These are phyloP conservation scores for Darevskia nairensis DNA, from an alignment of 2,797 vertebrate species.

Conservation along the genomic window DNA sequence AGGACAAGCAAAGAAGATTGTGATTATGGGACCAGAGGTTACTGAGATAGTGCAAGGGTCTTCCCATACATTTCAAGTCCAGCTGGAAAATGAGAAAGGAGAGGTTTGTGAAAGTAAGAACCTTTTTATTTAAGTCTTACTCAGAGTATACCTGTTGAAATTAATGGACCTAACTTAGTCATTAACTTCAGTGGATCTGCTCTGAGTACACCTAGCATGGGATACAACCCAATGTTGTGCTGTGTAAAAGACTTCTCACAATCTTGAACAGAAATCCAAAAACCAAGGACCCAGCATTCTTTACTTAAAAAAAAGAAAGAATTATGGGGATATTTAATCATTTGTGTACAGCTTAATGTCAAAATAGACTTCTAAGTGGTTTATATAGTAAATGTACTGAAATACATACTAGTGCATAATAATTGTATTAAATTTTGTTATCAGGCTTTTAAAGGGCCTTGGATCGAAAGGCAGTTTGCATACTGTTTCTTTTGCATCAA, in stretches of 20 bases:
- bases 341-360: too few species aligned
- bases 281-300: background rate
- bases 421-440: background rate
- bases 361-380: too few species aligned
- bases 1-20: slow-evolving; percentile 77
- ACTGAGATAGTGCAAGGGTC: slow-evolving; percentile 70
- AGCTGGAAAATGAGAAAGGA: slow-evolving; percentile 69
- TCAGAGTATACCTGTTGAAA: too few species aligned
- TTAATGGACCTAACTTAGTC: too few species aligned
- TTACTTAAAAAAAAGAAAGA: too few species aligned
- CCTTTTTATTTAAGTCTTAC: background rate
- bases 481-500: background rate
- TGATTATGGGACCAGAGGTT: slow-evolving; percentile 74
- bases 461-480: background rate
- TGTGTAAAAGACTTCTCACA: background rate
- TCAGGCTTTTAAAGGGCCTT: background rate
- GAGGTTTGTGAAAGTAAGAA: slow-evolving; percentile 68
- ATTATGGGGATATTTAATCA: too few species aligned
- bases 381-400: too few species aligned
- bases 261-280: background rate
- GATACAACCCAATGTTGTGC: too few species aligned
- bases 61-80: slow-evolving; percentile 58
- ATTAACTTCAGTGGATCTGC: too few species aligned
- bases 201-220: too few species aligned
- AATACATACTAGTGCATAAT: too few species aligned